Conservation (phyloP, 2,113 vertebrate species). For the Aptenodytes patagonicus region DNA sequence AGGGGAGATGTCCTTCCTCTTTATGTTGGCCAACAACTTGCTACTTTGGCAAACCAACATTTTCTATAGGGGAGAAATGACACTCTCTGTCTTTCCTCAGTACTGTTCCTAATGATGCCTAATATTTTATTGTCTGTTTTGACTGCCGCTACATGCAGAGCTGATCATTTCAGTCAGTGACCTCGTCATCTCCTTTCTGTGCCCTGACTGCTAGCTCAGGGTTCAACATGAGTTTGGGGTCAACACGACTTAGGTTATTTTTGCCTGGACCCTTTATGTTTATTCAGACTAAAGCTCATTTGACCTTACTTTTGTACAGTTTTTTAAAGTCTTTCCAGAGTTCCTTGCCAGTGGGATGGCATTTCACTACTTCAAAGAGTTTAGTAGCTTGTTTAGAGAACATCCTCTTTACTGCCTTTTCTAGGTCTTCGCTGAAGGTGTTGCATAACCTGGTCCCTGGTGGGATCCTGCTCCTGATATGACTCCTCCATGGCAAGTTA, state of each 20-base stretch:
- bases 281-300: not conserved
- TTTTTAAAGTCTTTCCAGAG: not conserved
- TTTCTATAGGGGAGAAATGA: not conserved
- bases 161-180: not conserved
- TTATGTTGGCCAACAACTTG: not conserved
- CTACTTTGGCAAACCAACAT: not conserved
- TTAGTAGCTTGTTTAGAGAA: not conserved
- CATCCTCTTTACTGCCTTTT: not conserved
- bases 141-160: not conserved
- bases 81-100: not conserved
- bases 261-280: not conserved
- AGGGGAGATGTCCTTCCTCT: not conserved
- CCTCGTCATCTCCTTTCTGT: not conserved
- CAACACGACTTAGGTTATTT: not conserved
- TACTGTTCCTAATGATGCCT: not conserved
- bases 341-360: not conserved
- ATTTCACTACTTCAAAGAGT: not conserved
- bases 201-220: not conserved
- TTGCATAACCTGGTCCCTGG: not conserved
- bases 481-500: not conserved
- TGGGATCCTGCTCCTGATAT: not conserved
- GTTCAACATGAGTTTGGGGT: not conserved
- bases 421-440: not conserved
- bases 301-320: not conserved
- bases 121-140: not conserved